phyloP scores from a whole-genome alignment of 2,113 vertebrate genomes.

The Pica pica region DNA sequence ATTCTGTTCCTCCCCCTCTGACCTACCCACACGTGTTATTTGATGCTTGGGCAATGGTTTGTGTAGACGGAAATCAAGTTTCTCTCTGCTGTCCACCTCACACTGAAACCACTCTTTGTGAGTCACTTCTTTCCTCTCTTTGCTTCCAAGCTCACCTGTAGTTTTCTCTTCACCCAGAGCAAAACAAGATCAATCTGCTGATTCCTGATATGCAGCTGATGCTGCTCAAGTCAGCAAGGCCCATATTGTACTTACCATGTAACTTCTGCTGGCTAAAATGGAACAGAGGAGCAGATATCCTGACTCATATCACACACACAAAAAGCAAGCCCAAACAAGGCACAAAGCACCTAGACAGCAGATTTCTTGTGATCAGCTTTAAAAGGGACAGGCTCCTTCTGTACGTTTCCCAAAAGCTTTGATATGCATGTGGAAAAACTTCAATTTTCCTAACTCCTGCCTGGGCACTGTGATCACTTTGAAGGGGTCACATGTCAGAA shows the following conservation, averaged over 20 bases:
- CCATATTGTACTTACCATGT: neutral
- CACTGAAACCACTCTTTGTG: neutral
- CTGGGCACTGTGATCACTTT: neutral
- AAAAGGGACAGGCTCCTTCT: neutral
- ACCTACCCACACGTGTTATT: neutral
- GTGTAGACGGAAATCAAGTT: neutral
- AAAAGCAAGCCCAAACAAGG: neutral
- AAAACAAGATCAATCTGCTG: neutral
- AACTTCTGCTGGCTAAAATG: neutral
- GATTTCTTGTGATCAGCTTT: neutral
- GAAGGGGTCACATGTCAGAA: neutral
- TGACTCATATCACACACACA: neutral
- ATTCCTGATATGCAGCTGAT: neutral
- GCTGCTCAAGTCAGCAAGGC: neutral
- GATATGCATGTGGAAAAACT: neutral
- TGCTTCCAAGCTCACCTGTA: neutral
- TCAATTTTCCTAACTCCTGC: neutral
- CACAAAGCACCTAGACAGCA: neutral
- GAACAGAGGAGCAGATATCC: neutral
- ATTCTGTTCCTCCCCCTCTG: neutral
- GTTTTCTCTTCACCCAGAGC: neutral
- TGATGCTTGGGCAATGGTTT: neutral
- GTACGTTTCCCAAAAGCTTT: neutral
- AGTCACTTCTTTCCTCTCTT: neutral
- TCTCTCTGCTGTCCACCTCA: neutral